Evolutionary conservation across 92 coral and sea anemone genomes (phyloP).

Genomic region (Scolanthus callimorphus): DNA sequence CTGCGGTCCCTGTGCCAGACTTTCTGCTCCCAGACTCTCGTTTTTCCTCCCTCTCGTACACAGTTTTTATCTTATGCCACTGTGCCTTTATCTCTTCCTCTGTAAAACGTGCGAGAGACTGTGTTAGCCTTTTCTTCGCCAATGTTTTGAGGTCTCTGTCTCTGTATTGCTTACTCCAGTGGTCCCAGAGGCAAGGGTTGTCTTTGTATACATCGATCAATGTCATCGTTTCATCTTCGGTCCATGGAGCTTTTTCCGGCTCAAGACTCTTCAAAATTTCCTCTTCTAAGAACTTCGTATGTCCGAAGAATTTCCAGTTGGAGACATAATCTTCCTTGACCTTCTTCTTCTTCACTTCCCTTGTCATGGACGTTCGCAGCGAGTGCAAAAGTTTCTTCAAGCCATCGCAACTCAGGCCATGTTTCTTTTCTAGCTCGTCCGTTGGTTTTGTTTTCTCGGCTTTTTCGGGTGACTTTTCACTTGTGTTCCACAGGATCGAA

Average conservation of each 20-base stretch:
- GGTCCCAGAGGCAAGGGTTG: slow-evolving; percentile 52
- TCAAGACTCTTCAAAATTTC: too few relatives aligned
- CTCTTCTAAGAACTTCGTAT: too few relatives aligned
- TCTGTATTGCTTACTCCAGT: slow-evolving; percentile 25
- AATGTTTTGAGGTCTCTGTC: slow-evolving; percentile 30
- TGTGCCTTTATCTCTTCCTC: background rate
- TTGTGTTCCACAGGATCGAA: too few relatives aligned
- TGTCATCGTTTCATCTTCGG: slow-evolving; percentile 27
- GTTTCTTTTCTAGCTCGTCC: slow-evolving; percentile 23
- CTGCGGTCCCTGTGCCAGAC: background rate
- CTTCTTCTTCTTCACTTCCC: too few relatives aligned
- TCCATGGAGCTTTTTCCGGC: slow-evolving; percentile 29
- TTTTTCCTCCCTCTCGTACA: background rate
- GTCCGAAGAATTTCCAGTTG: too few relatives aligned
- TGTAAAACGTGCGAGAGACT: too few relatives aligned
- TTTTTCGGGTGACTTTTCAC: slow-evolving; percentile 22
- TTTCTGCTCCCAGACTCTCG: background rate
- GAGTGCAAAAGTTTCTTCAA: too few relatives aligned
- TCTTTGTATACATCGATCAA: slow-evolving; percentile 41
- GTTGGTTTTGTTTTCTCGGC: slow-evolving; percentile 16
- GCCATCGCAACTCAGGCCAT: slow-evolving; percentile 16
- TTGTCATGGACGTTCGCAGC: too few relatives aligned
- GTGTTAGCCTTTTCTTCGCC: too few relatives aligned
- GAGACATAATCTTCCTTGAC: too few relatives aligned
- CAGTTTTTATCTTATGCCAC: background rate